These are phyloP conservation scores for Lasioglossum marginatum DNA, from an alignment of 2,888 invertebrate genomes.

Conservation along the genomic window DNA sequence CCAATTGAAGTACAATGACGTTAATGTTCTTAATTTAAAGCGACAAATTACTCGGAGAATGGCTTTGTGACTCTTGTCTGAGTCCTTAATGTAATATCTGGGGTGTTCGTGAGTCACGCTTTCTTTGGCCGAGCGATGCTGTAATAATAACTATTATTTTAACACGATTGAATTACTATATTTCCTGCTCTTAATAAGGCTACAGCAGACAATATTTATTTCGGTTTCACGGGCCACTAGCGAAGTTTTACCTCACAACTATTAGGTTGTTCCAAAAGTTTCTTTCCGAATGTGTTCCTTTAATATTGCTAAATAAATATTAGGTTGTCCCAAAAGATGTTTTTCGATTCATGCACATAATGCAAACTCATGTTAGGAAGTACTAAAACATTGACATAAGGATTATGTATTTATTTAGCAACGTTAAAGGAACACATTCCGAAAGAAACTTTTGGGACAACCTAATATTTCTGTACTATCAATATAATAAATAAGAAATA, in stretches of 20 bases:
- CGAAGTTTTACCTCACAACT: not conserved
- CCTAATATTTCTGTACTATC: no score
- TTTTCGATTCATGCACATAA: no score
- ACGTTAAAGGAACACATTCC: no score
- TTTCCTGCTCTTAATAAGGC: not conserved
- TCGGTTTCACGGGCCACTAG: not conserved
- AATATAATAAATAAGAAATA: no score
- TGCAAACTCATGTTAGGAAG: no score
- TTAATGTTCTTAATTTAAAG: constrained; percentile 35
- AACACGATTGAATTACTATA: not conserved
- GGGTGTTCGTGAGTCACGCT: not conserved
- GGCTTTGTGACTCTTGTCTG: not conserved
- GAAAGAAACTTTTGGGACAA: no score
- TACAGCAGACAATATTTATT: not conserved
- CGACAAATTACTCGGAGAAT: not conserved
- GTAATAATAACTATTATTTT: not conserved
- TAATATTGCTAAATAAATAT: no score
- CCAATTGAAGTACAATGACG: constrained; percentile 25
- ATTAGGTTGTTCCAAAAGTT: no score
- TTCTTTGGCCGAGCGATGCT: not conserved
- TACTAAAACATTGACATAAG: no score
- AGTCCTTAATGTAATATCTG: constrained; percentile 1
- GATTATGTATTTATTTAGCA: no score
- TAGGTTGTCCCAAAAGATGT: no score
- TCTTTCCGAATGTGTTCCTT: no score